phyloP scores from a whole-genome alignment of 2,113 vertebrate species.

The Hipposideros armiger region DNA sequence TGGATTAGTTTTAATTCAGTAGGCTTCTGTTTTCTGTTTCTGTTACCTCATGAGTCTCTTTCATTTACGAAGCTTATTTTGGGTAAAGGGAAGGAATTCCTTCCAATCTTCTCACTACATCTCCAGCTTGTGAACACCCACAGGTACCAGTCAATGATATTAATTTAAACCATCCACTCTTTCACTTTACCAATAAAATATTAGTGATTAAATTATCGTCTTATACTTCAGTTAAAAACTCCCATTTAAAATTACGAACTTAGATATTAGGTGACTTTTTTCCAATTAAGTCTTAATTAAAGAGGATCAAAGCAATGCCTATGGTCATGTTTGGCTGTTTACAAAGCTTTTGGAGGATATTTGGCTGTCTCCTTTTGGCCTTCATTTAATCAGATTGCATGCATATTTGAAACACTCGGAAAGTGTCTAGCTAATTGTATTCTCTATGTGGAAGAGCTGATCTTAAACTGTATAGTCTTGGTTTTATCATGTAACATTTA shows the following conservation, averaged over 20 bases:
- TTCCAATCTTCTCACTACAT: background rate
- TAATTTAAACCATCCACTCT: background rate
- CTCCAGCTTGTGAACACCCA: background rate
- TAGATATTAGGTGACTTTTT: background rate
- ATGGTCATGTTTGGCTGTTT: background rate
- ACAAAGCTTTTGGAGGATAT: background rate
- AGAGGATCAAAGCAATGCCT: background rate
- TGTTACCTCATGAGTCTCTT: background rate
- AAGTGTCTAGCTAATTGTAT: background rate
- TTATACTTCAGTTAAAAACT: background rate
- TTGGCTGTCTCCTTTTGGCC: background rate
- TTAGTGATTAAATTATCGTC: background rate
- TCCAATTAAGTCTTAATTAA: background rate
- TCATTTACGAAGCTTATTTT: background rate
- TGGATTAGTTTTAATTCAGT: background rate
- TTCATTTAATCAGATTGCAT: background rate
- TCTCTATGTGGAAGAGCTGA: background rate
- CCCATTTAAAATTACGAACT: conserved; percentile 8
- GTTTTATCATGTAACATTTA: conserved; percentile 45
- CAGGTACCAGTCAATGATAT: background rate
- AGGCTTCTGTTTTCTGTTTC: background rate
- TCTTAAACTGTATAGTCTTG: conserved; percentile 40
- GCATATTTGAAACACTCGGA: background rate
- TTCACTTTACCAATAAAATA: conserved; percentile 14
- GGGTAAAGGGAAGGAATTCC: background rate